phyloP scores from a whole-genome alignment of 1,140 invertebrate species.

The Drosophila lini region DNA sequence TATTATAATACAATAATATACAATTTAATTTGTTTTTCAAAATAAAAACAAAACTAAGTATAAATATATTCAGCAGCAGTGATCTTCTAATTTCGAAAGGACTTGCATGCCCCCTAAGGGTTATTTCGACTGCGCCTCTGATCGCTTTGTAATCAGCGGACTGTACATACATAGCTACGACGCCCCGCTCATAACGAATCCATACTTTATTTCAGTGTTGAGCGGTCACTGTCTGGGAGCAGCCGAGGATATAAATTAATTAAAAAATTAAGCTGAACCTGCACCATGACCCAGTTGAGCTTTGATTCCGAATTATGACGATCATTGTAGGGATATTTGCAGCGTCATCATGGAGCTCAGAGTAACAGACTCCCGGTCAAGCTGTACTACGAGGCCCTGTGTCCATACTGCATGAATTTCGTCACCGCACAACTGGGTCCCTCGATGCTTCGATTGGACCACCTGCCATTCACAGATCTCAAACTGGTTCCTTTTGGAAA shows the following conservation, averaged over 20 bases:
- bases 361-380: conserved; percentile 46
- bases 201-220: conserved; percentile 34
- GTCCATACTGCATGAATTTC: conserved; percentile 75
- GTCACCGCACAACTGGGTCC: conserved; percentile 57
- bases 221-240: conserved; percentile 15
- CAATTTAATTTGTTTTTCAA: too few relatives aligned
- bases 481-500: conserved; percentile 76
- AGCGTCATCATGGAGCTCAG: conserved; percentile 21
- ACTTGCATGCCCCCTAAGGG: background rate
- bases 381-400: conserved; percentile 78
- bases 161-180: background rate
- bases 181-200: conserved; percentile 4
- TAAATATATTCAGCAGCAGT: too few relatives aligned
- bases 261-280: conserved; percentile 2
- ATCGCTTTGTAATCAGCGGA: background rate
- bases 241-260: background rate
- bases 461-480: conserved; percentile 59
- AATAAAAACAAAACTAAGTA: too few relatives aligned
- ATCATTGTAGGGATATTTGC: conserved; percentile 2
- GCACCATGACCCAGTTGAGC: conserved; percentile 11
- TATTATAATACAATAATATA: too few relatives aligned
- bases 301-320: background rate
- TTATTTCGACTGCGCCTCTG: conserved; percentile 4
- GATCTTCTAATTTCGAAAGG: background rate
- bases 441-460: conserved; percentile 49